A percentile compares a stretch with the other conserved stretches of the same genome.
Evolutionary conservation across 2,888 invertebrate species (phyloP).

Genomic region (Chrysolina americana): DNA sequence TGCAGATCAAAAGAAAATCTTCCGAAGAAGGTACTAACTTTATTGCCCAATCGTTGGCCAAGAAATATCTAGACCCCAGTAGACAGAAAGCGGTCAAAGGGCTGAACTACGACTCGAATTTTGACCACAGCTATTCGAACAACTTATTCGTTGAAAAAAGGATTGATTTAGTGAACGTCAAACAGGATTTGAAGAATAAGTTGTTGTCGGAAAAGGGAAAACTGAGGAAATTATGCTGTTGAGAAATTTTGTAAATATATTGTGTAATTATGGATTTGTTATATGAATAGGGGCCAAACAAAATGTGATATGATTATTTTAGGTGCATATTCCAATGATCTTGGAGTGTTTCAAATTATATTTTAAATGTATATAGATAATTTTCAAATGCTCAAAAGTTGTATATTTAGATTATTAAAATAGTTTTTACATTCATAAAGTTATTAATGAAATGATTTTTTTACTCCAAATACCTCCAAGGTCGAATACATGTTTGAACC

Average conservation of each 20-base stretch:
- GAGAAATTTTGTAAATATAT: neutral
- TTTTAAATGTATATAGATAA: neutral
- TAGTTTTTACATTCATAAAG: neutral
- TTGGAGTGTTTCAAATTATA: neutral
- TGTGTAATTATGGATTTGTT: conserved; percentile 2
- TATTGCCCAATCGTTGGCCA: conserved; percentile 46
- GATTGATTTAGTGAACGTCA: conserved; percentile 58
- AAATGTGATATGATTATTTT: conserved; percentile 13
- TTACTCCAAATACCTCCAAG: too few relatives aligned
- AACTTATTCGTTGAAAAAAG: conserved; percentile 46
- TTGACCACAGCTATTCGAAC: conserved; percentile 62
- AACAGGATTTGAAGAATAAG: conserved; percentile 68
- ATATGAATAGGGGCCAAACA: conserved; percentile 4
- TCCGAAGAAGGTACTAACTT: conserved; percentile 49
- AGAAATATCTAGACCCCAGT: conserved; percentile 57
- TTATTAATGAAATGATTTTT: neutral
- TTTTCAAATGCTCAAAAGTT: conserved; percentile 11
- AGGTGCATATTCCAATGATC: conserved; percentile 10
- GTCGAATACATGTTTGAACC: too few relatives aligned
- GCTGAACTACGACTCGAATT: conserved; percentile 45
- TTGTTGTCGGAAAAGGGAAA: conserved; percentile 63
- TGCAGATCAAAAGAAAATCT: conserved; percentile 64
- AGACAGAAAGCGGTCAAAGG: conserved; percentile 58
- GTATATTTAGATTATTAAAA: neutral
- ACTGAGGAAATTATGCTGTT: conserved; percentile 46